Evolutionary conservation across 2,888 invertebrate species (phyloP), one percentile per base, ranked within the genome.

Genomic region (Idaea biselata): DNA sequence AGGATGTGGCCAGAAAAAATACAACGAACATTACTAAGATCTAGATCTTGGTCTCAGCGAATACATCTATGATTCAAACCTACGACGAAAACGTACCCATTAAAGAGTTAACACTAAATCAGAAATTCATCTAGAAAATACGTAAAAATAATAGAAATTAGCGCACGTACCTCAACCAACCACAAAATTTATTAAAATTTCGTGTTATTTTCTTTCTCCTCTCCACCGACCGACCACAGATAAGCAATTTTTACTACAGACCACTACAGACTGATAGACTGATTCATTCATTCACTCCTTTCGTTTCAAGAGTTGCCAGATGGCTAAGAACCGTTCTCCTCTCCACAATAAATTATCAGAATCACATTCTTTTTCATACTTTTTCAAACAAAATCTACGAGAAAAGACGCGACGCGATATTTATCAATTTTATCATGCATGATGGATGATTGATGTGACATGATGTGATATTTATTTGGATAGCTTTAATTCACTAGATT

Each of bases 1-100:
- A 88, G 89, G 91, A 91, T 91, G 91, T 91, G 91, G 91, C 91
- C 81, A 89, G 84, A 91, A 91, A 91, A 91, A 89, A 87, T 78
- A 89, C 88, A 91, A 89, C 88, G 89, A 87, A 84, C 77, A 81
- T 77, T 73, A 74, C 67, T 69, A 44, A 14, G 44, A 44, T 44
- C 25, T 1, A 25, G 25, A 25, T 25, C 25, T 44, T 14, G 14
- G 44, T 44, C 44, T 44, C 14, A 14, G 44, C 11, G 44, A 11
- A 11, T 44, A 11, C 44, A 44, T 7, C 1, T 14, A 14, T 14
- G 11, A 2, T 44, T 14, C 0, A 44, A 14, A 14, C 44, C 44
- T 3, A 44, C 2, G 44, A 11, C 11, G 11, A 8, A 14, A 14
- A 44, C 8, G 14, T 14, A 44, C 0, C 2, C 14, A 14, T 7